Percentiles rank a stretch among this genome's conserved stretches.
These are phyloP conservation scores for Campoletis sonorensis DNA, from an alignment of 1,140 invertebrate species.

Conservation along the genomic window DNA sequence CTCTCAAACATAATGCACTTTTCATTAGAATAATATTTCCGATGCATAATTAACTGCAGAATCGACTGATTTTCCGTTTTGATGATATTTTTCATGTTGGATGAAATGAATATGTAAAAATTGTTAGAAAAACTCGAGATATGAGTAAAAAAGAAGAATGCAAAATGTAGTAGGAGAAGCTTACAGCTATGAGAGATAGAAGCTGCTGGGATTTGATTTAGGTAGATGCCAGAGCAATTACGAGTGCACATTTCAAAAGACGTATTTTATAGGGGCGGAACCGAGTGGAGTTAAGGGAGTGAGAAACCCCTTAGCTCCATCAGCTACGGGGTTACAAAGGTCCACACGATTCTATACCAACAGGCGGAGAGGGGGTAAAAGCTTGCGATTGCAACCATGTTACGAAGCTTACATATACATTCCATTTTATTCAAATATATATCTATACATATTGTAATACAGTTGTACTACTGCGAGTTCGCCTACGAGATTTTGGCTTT, in stretches of 20 bases:
- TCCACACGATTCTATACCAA: conserved; percentile 4
- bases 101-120: neutral
- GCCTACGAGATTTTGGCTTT: conserved; percentile 61
- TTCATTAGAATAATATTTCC: no score
- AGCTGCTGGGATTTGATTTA: conserved; percentile 60
- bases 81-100: no score
- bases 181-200: conserved; percentile 17
- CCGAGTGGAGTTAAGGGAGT: conserved; percentile 13
- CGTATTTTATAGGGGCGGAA: conserved; percentile 46
- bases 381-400: conserved; percentile 30
- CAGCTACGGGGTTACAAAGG: conserved; percentile 30
- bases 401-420: conserved; percentile 16
- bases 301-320: conserved; percentile 44
- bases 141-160: neutral
- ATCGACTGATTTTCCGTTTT: no score
- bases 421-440: conserved; percentile 30
- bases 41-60: no score
- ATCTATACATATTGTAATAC: conserved; percentile 24
- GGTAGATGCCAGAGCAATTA: conserved; percentile 67
- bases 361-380: neutral
- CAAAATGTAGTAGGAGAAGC: neutral
- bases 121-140: neutral
- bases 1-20: no score
- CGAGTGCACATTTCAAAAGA: conserved; percentile 63
- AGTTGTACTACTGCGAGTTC: conserved; percentile 26